Conservation (phyloP, 2,113 vertebrate genomes). For the Ariopsis seemanni region DNA sequence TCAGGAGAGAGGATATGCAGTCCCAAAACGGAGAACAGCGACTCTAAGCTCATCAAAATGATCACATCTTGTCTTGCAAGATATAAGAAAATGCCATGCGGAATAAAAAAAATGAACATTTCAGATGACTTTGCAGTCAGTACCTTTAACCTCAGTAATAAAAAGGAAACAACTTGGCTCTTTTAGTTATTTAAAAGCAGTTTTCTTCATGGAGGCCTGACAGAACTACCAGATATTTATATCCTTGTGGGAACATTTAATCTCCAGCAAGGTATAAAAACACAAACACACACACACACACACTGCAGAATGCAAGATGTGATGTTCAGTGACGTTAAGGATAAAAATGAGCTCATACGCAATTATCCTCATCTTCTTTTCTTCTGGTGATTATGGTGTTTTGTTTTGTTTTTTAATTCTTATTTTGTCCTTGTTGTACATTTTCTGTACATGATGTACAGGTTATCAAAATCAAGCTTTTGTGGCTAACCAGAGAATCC, state of each 20-base stretch:
- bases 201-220: not conserved
- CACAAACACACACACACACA: slow-evolving; percentile 5
- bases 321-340: slow-evolving; percentile 47
- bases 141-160: no score
- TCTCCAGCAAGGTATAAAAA: not conserved
- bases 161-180: not conserved
- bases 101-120: no score
- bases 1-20: no score
- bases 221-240: not conserved
- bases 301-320: slow-evolving; percentile 55
- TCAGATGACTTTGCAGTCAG: no score
- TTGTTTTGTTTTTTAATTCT: not conserved
- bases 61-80: no score
- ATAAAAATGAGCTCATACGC: not conserved
- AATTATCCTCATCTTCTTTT: not conserved
- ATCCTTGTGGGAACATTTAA: not conserved
- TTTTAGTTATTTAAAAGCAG: not conserved
- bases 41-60: no score
- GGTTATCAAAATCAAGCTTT: not conserved
- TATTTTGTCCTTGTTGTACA: not conserved
- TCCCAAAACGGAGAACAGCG: no score
- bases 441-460: not conserved
- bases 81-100: no score
- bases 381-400: not conserved
- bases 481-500: not conserved